Evolutionary conservation across 2,888 invertebrate genomes (phyloP), one percentile per base, ranked within the genome.

Genomic region (Sminthurinus aureus): DNA sequence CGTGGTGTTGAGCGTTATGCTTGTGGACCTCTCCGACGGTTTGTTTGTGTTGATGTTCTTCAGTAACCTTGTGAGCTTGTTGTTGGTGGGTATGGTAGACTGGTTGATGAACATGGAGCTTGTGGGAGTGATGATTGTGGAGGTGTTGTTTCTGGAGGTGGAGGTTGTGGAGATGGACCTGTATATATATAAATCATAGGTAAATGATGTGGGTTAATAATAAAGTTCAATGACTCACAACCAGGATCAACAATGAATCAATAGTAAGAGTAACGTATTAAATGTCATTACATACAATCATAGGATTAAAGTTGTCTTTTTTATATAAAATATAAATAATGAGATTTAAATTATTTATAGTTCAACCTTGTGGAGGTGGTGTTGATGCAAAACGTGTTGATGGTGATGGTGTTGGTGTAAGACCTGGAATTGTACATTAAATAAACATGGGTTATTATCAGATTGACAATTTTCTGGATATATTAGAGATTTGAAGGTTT

Each of bases 371-470:
- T 84, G 84, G 50, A 84, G 67, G 78, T 84, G 84, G 51, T 84
- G 84, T 84, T 84, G 84, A 66, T 81, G 85, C 81, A 81, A 75
- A 66, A 83, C 69, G 85, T 80, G 85, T 83, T 83, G 85, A 80
- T 81, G 83, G 58, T 83, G 83, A 58, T 83, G 83, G 71, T 83
- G 85, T 77, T 83, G 80, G 81, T 81, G 84, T n/a, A 80, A 66
- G 80, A 74, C 73, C 71, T 71, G 24, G 8, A 71, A 22, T 6
- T 8, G 6, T 0, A 20, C 2, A 22, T 71, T 22, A 71, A 26
- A 69, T n/a, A 20, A 69, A 3, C 22, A 22, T 20, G n/a, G 4
- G 20, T 69, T 69, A n/a, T 20, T 20, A 69, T n/a, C 20, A 69
- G 15, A 22, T 69, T 69, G n/a, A 22, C 22, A 11, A 69, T 20